Base-by-base conservation (phyloP, 2,888 invertebrate genomes). In the Dicyrtomina minuta region DNA sequence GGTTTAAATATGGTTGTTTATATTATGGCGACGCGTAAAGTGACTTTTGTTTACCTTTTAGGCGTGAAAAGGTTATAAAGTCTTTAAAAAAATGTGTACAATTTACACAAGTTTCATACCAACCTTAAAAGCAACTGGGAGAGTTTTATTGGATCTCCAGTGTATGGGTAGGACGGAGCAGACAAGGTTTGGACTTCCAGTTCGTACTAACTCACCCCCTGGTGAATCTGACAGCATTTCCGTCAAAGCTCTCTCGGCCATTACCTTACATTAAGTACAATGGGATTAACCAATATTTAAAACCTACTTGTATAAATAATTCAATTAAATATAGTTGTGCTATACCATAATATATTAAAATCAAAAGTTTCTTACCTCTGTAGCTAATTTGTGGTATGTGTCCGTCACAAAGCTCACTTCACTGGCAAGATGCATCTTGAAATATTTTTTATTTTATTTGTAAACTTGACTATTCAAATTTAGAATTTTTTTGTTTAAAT, bases 91-190 rank as follows among this genome's bases (percentile, higher is more conserved):
- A n/a, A n/a, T n/a, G n/a, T n/a, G n/a, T n/a, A n/a, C n/a, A n/a
- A n/a, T n/a, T n/a, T n/a, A n/a, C n/a, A n/a, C n/a, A n/a, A n/a
- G n/a, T n/a, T n/a, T n/a, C n/a, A n/a, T n/a, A n/a, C n/a, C n/a
- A n/a, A 77, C 77, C 83, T 96, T 96, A 85, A 99, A 99, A 66
- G 96, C 95, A 71, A 93, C 90, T 59, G 98, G 98, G 73, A 99
- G 86, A 4, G 97, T 96, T 85, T 99, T 99, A 84, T 99, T 99
- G 66, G 96, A 95, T 76, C 98, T 87, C 97, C 98, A 98, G 82
- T 98, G 98, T 1, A 90, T 89, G 71, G 98, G 98, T 79, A 98
- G 84, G 55, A 92, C 92, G 44, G 96, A 94, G 83, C 97, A 98
- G 74, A 97, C 92, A 80, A 98, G 90, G 82, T 96, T 92, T 39